Percentiles rank a stretch among this genome's conserved stretches.
Evolutionary conservation across 2,888 invertebrate species (phyloP).

Genomic region (Drosophila birchii): DNA sequence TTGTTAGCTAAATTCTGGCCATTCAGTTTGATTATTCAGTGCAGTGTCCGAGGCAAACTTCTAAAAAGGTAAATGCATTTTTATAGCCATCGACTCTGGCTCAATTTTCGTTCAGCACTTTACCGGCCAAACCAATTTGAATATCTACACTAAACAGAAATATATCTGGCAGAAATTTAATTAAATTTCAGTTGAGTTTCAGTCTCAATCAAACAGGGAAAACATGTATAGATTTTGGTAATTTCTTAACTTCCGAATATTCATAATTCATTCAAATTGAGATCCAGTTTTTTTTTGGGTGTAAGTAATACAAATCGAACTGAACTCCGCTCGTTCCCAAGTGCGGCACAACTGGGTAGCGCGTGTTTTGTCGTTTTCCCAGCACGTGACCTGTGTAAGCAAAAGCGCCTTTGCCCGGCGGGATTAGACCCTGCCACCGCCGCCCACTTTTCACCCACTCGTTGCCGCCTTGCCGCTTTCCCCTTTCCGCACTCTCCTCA

Average conservation of each 20-base stretch:
- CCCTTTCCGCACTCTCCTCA: conserved; percentile 22
- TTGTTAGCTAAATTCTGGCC: conserved; percentile 16
- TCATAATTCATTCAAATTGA: neutral
- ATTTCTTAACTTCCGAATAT: neutral
- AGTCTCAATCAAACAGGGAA: too few species aligned
- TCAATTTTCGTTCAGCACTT: conserved; percentile 22
- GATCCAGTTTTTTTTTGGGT: neutral
- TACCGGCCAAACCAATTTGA: conserved; percentile 23
- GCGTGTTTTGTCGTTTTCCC: conserved; percentile 70
- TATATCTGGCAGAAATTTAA: too few species aligned
- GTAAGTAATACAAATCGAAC: conserved; percentile 10
- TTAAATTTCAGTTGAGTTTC: too few species aligned
- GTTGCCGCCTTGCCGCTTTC: conserved; percentile 2
- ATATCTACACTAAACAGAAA: conserved; percentile 10
- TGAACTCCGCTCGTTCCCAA: conserved; percentile 34
- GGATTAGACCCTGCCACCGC: neutral
- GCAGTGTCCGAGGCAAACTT: conserved; percentile 13
- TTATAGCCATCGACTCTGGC: conserved; percentile 28
- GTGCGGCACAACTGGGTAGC: conserved; percentile 57
- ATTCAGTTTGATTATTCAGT: conserved; percentile 33
- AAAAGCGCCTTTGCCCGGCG: conserved; percentile 42
- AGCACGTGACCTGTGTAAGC: conserved; percentile 77
- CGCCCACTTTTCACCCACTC: neutral
- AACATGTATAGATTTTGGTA: too few species aligned
- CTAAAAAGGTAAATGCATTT: conserved; percentile 42